Conservation (phyloP, 2,113 vertebrate species). For the Siniperca chuatsi region DNA sequence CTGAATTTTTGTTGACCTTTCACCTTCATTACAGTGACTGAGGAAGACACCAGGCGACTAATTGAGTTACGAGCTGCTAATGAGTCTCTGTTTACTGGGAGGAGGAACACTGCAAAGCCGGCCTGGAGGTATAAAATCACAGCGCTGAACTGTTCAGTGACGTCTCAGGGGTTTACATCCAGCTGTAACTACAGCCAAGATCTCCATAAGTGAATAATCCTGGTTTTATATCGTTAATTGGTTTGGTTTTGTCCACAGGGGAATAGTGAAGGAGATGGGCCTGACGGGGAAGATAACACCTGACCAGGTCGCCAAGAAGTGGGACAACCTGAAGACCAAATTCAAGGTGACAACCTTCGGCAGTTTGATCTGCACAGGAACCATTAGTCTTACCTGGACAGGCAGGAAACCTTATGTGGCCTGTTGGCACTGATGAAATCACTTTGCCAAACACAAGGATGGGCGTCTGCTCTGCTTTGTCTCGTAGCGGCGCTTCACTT, state of each 20-base stretch:
- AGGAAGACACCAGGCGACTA: slow-evolving; percentile 81
- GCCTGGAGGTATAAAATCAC: slow-evolving; percentile 76
- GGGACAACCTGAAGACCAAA: slow-evolving; percentile 87
- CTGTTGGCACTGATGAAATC: too few relatives aligned
- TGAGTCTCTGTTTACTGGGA: slow-evolving; percentile 82
- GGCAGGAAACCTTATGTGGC: background rate
- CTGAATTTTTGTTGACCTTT: background rate
- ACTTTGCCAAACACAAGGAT: too few relatives aligned
- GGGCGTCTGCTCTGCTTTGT: too few relatives aligned
- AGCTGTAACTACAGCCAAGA: too few relatives aligned
- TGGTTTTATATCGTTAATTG: background rate
- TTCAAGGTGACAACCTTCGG: slow-evolving; percentile 77
- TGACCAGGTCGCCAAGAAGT: slow-evolving; percentile 86
- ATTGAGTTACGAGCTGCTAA: slow-evolving; percentile 83
- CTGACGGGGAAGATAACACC: slow-evolving; percentile 82
- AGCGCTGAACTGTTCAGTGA: too few relatives aligned
- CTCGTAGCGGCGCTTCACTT: too few relatives aligned
- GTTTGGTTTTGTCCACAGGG: slow-evolving; percentile 50
- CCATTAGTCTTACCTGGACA: background rate
- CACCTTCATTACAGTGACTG: slow-evolving; percentile 69
- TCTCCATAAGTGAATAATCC: too few relatives aligned
- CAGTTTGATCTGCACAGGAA: background rate
- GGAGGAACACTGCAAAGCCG: slow-evolving; percentile 84
- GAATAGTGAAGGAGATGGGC: slow-evolving; percentile 83
- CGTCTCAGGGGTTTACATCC: background rate